Base-by-base conservation (phyloP, 2,797 vertebrate species). In the Sebastes paucispinis region DNA sequence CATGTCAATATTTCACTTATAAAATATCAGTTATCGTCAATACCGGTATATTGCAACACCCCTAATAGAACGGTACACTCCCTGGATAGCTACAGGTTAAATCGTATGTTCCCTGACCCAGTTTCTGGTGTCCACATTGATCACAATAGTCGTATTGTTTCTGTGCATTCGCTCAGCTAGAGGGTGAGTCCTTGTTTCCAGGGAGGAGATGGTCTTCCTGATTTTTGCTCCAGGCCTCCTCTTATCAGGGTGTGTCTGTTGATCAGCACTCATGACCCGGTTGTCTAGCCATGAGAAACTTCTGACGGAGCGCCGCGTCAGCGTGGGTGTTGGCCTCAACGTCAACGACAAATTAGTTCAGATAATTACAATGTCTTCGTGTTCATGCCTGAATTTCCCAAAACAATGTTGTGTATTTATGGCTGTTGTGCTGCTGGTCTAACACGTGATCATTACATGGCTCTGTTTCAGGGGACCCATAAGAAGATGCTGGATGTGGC, bases 401-500 rank as follows among this genome's bases (percentile, higher is more conserved):
- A 32, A 85, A 73, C 39, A 71, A 71, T 27, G 52, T 2, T 18
- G 60, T 50, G 47, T 47, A 20, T 63, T 73, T 50, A 5, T 24
- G 57, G 24, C 43, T 10, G 50, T 52, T 52, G 5, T 52, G 50
- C 50, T n/a, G 50, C 6, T n/a, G 25, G 50, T 77, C 32, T 29
- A 34, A 69, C 68, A 8, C 25, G n/a, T 43, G 66, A 57, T 66
- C 13, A 14, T 60, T 27, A 52, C 69, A 31, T 52, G 67, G 3
- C 16, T 60, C 8, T 71, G 62, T 78, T 74, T 80, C 92, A 99
- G 98, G 98, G 97, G 16, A 97, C 98, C 69, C 98, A 99, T 70
- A 99, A 98, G 94, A 99, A 99, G 96, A 98, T 99, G 93, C 94
- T 99, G 89, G 98, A 99, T 47, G 97, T 99, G 73, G 98, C 97